Conservation (phyloP, 2,113 vertebrate genomes). For the Asarcornis scutulata region DNA sequence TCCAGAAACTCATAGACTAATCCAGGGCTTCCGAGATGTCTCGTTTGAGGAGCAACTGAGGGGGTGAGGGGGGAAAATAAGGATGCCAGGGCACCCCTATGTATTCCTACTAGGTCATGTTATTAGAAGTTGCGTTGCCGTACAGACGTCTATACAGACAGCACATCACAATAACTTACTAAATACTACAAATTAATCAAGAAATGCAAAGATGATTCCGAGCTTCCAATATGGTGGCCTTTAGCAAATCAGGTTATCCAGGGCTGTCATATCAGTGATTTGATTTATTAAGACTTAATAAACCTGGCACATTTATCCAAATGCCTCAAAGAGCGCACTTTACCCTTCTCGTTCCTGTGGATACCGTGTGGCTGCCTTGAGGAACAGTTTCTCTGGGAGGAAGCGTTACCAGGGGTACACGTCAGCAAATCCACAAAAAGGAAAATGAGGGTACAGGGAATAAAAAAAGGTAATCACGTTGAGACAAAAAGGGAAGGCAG, state of each 20-base stretch:
- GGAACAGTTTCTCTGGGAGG: constrained; percentile 19
- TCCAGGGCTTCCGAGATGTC: background rate
- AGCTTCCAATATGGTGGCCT: background rate
- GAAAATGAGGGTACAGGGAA: constrained; percentile 65
- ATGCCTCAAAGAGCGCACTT: background rate
- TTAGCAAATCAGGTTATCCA: background rate
- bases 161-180: background rate
- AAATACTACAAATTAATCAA: background rate
- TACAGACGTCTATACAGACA: background rate
- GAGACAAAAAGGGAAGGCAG: constrained; percentile 67
- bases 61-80: background rate
- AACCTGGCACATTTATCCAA: background rate
- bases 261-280: background rate
- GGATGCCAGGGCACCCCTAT: too few species aligned
- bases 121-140: background rate
- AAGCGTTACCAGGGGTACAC: background rate
- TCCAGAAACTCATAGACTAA: background rate
- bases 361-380: background rate
- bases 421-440: constrained; percentile 64
- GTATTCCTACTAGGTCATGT: background rate
- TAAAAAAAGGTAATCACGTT: constrained; percentile 62
- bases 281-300: background rate
- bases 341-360: background rate
- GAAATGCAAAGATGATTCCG: background rate
- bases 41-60: background rate